Percentiles rank a stretch among this genome's conserved stretches.
Conservation (phyloP, 2,797 vertebrate species). For the Acanthornis magna region DNA sequence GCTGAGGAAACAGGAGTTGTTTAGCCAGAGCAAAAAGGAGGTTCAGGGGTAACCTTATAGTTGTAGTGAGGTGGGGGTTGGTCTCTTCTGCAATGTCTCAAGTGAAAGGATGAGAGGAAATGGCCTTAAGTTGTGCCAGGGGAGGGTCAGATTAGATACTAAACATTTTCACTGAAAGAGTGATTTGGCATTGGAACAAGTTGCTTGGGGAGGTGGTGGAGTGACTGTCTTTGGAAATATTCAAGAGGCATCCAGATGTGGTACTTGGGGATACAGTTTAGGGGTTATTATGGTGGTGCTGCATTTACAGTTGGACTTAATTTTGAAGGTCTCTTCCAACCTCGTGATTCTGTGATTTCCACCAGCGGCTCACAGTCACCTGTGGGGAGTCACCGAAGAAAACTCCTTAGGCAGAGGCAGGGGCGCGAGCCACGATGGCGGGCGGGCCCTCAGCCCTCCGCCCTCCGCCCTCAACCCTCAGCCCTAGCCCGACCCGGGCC, state of each 20-base stretch:
- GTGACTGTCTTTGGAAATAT: fast-evolving
- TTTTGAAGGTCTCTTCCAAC: background rate
- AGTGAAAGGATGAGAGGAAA: background rate
- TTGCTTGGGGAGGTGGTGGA: background rate
- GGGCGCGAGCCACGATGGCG: fast-evolving
- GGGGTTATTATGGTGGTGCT: background rate
- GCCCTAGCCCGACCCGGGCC: background rate
- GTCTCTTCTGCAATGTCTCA: background rate
- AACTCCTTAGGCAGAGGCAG: background rate
- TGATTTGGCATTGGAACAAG: background rate
- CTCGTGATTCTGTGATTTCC: background rate
- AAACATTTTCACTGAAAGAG: background rate
- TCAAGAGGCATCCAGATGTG: fast-evolving
- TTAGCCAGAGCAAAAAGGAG: background rate
- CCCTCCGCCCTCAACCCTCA: too few species aligned
- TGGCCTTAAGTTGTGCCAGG: background rate
- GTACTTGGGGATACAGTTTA: background rate
- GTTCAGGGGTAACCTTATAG: background rate
- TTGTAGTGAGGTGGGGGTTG: too few species aligned
- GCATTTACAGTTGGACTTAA: too few species aligned
- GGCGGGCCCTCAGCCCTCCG: background rate
- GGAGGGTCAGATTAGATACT: background rate
- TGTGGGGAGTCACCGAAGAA: background rate
- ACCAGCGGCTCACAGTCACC: too few species aligned
- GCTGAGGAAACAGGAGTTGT: background rate